Percentiles rank a stretch among this genome's conserved stretches.
Evolutionary conservation across 2,888 invertebrate species (phyloP).

Genomic region (Watsonalla cultraria): DNA sequence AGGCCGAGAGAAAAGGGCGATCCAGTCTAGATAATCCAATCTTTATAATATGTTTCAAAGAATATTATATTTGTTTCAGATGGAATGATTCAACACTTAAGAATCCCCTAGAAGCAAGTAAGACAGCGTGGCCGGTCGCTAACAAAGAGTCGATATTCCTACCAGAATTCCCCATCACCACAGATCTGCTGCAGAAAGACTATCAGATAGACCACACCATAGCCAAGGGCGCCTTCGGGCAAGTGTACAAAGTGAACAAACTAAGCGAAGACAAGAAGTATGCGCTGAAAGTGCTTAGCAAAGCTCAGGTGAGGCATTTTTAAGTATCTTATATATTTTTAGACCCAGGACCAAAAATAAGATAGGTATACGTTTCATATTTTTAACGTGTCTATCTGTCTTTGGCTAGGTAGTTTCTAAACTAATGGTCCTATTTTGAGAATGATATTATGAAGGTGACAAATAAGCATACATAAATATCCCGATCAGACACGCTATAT

Average conservation of each 20-base stretch:
- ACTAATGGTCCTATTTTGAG: too few relatives aligned
- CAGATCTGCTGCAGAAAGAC: slow-evolving; percentile 76
- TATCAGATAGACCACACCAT: slow-evolving; percentile 85
- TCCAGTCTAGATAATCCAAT: neutral
- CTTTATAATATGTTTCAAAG: slow-evolving; percentile 1
- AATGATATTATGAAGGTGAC: too few relatives aligned
- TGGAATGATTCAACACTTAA: slow-evolving; percentile 83
- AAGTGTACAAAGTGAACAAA: slow-evolving; percentile 89
- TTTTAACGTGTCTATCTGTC: neutral
- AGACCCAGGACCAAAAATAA: neutral
- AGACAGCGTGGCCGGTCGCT: slow-evolving; percentile 91
- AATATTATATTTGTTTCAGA: slow-evolving; percentile 54
- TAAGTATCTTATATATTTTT: neutral
- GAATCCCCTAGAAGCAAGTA: slow-evolving; percentile 77
- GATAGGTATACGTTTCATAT: neutral
- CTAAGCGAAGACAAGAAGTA: slow-evolving; percentile 82
- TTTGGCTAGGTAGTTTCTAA: neutral
- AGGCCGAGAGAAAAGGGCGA: too few relatives aligned
- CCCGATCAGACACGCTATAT: too few relatives aligned
- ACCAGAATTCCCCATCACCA: slow-evolving; percentile 90
- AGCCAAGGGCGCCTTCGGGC: slow-evolving; percentile 94
- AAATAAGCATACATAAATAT: too few relatives aligned
- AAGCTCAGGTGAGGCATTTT: slow-evolving; percentile 81
- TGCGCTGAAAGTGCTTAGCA: slow-evolving; percentile 92
- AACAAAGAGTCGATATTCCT: slow-evolving; percentile 90